Percentiles rank a stretch among this genome's conserved stretches.
Evolutionary conservation across 2,113 vertebrate genomes (phyloP).

Genomic region (Pungitius pungitius): DNA sequence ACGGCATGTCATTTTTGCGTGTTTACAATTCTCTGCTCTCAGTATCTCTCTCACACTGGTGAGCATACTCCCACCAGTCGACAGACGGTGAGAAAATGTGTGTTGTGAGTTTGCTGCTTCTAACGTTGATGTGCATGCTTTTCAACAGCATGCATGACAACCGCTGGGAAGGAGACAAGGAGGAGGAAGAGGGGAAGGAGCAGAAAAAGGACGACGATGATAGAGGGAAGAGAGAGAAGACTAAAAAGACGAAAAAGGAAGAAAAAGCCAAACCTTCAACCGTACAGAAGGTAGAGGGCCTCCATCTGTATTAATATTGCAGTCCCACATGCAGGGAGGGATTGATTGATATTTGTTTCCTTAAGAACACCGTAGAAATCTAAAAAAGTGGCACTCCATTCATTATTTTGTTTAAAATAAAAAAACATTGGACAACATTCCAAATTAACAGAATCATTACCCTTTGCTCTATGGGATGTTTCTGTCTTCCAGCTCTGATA

Average conservation of each 20-base stretch:
- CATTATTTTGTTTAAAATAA: background rate
- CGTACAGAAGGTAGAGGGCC: conserved; percentile 58
- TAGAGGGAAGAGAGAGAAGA: conserved; percentile 32
- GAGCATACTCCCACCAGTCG: too few relatives aligned
- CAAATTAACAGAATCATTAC: too few relatives aligned
- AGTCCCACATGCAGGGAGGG: background rate
- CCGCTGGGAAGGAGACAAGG: conserved; percentile 86
- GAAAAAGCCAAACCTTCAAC: conserved; percentile 48
- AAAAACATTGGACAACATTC: background rate
- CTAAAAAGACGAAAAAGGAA: conserved; percentile 30
- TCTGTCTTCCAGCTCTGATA: background rate
- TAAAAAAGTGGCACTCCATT: background rate
- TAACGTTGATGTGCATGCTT: background rate
- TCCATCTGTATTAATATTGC: background rate
- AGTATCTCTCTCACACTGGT: too few relatives aligned
- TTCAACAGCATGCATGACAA: conserved; percentile 89
- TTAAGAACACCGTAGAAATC: background rate
- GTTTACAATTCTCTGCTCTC: too few relatives aligned
- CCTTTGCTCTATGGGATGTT: background rate
- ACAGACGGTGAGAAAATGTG: too few relatives aligned
- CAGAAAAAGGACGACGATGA: conserved; percentile 50
- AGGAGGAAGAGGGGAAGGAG: conserved; percentile 32
- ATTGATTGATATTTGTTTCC: background rate
- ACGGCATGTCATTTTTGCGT: too few relatives aligned
- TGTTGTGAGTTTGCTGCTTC: background rate